Evolutionary conservation across 2,888 invertebrate species (phyloP).

Genomic region (Drosophila peninsularis): DNA sequence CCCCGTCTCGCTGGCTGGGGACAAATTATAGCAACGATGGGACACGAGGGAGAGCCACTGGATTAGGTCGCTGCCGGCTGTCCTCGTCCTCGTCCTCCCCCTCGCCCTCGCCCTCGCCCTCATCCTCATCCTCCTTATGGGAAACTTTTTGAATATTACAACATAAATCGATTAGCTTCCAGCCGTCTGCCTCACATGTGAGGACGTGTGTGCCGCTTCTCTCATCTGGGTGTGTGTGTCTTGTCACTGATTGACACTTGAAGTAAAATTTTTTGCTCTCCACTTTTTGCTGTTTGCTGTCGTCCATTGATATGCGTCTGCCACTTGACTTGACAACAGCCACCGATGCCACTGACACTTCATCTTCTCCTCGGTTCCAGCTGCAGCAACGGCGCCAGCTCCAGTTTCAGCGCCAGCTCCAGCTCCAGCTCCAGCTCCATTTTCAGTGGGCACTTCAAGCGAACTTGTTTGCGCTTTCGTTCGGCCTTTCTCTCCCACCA

Average conservation of each 20-base stretch:
- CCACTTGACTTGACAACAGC: conserved; percentile 63
- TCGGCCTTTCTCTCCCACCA: conserved; percentile 42
- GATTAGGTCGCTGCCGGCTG: conserved; percentile 68
- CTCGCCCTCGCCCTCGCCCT: background rate
- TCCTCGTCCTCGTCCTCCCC: background rate
- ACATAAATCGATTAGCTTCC: conserved; percentile 80
- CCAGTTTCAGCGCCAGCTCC: background rate
- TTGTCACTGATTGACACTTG: conserved; percentile 77
- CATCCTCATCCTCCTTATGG: conserved; percentile 59
- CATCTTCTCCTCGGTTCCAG: conserved; percentile 21
- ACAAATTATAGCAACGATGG: conserved; percentile 64
- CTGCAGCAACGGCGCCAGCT: conserved; percentile 3
- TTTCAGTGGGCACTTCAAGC: conserved; percentile 5
- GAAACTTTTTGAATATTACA: conserved; percentile 81
- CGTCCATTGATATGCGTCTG: conserved; percentile 69
- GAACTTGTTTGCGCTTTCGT: conserved; percentile 13
- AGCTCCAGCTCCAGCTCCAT: background rate
- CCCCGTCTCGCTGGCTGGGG: conserved; percentile 34
- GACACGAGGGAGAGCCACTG: conserved; percentile 68
- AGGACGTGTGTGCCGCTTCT: conserved; percentile 24
- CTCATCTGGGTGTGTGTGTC: conserved; percentile 45
- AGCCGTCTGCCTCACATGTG: conserved; percentile 58
- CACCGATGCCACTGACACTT: conserved; percentile 38
- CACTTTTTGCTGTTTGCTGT: conserved; percentile 61
- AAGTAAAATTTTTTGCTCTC: conserved; percentile 71